Percentiles rank a stretch among this genome's conserved stretches.
Evolutionary conservation across 2,888 invertebrate genomes (phyloP).

Genomic region (Cordilura impudica): DNA sequence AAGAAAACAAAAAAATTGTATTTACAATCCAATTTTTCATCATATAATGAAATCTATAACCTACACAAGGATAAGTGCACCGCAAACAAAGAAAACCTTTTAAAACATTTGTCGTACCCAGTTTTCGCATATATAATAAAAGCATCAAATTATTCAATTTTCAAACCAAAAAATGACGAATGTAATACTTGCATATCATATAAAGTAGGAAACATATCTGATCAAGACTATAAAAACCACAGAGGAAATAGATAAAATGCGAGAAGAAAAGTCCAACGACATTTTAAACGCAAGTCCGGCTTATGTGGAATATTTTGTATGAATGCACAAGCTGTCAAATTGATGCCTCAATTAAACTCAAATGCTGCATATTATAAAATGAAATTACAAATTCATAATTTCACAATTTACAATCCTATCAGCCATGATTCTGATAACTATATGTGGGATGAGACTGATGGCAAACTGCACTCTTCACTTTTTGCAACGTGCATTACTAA

Average conservation of each 20-base stretch:
- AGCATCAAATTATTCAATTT: neutral
- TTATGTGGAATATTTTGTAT: neutral
- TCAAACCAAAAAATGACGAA: neutral
- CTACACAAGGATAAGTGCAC: conserved; percentile 18
- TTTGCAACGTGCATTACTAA: neutral
- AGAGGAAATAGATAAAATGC: too few species aligned
- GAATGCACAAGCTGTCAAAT: neutral
- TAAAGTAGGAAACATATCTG: neutral
- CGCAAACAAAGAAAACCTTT: neutral
- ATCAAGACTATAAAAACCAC: too few species aligned
- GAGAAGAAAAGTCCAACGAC: too few species aligned
- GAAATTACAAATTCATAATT: too few species aligned
- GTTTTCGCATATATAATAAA: conserved; percentile 1
- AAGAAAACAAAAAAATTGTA: neutral
- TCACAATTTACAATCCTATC: neutral
- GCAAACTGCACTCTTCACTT: neutral
- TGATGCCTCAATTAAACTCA: too few species aligned
- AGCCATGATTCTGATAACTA: neutral
- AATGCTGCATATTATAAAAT: too few species aligned
- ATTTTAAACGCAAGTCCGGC: too few species aligned
- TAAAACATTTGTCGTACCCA: conserved; percentile 10
- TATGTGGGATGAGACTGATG: neutral
- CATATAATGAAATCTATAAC: conserved; percentile 13
- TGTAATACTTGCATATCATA: neutral
- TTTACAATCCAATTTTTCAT: neutral